phyloP scores from a whole-genome alignment of 2,888 invertebrate genomes.

The Rhagium mordax region DNA sequence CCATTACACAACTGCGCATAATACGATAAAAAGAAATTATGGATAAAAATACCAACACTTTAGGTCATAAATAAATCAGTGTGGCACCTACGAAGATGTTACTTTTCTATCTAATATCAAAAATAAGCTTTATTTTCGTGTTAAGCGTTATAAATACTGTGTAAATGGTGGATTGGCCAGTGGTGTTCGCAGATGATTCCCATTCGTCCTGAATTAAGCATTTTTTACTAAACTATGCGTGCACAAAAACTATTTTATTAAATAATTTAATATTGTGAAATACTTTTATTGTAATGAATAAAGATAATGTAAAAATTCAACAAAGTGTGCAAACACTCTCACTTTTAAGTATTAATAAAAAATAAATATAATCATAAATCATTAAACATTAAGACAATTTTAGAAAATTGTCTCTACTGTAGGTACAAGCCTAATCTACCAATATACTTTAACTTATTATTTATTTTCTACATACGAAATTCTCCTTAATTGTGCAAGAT shows the following conservation, averaged over 20 bases:
- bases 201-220: too few species aligned
- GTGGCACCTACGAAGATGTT: too few species aligned
- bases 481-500: slow-evolving; percentile 1
- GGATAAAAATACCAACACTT: too few species aligned
- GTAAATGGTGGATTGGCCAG: too few species aligned
- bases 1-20: too few species aligned
- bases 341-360: slow-evolving; percentile 14
- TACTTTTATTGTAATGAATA: slow-evolving; percentile 14
- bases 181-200: too few species aligned
- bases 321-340: neutral
- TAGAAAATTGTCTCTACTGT: neutral
- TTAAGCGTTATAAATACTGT: too few species aligned
- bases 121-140: too few species aligned
- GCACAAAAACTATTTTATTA: neutral
- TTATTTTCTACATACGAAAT: neutral
- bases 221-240: neutral
- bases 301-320: slow-evolving; percentile 10
- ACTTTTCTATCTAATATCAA: too few species aligned
- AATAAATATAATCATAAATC: slow-evolving; percentile 10
- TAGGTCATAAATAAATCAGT: too few species aligned
- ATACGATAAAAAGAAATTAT: too few species aligned
- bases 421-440: neutral
- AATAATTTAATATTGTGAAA: neutral
- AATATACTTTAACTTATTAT: neutral
- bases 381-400: neutral